These are phyloP conservation scores for Paelopatides confundens DNA, from an alignment of 53 echinoderm and acorn worm genomes.

Conservation along the genomic window DNA sequence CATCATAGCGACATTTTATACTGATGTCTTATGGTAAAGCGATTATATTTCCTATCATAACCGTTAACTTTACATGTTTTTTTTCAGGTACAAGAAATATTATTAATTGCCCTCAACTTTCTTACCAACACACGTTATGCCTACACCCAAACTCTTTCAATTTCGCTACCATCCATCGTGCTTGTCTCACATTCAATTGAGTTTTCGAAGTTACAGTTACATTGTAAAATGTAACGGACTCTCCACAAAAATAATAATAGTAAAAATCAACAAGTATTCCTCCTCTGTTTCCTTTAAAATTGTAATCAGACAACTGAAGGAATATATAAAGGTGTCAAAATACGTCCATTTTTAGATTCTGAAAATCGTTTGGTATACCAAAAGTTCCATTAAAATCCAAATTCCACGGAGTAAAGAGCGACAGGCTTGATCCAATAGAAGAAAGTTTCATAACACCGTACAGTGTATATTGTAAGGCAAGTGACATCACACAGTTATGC, in stretches of 20 bases:
- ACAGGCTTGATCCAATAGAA: too few species aligned
- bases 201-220: background rate
- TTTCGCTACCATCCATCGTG: background rate
- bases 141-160: background rate
- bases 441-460: background rate
- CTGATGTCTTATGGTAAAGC: background rate
- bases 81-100: background rate
- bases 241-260: background rate
- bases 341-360: background rate
- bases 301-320: too few species aligned
- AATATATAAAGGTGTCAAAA: too few species aligned
- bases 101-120: background rate
- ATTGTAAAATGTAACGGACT: background rate
- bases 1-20: background rate
- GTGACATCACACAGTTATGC: background rate
- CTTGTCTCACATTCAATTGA: background rate
- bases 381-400: background rate
- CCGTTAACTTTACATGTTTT: background rate
- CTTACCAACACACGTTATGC: background rate
- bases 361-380: background rate
- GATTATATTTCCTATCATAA: background rate
- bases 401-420: background rate
- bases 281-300: background rate
- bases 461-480: too few species aligned
- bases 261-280: background rate